Evolutionary conservation across 2,113 vertebrate genomes (phyloP).

Genomic region (Oreochromis aureus): DNA sequence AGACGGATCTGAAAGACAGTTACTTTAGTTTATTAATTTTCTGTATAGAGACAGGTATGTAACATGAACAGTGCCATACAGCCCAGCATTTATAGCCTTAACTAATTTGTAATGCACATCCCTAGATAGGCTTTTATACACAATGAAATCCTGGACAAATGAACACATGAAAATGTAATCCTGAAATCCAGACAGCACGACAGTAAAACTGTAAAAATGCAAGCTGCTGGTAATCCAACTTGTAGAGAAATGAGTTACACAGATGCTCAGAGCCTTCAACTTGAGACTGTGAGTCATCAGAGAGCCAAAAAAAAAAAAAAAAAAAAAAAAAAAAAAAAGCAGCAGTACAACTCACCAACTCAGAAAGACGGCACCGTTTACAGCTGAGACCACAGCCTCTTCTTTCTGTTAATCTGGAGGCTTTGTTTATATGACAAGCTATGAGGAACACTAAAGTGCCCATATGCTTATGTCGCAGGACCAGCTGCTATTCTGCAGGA

Average conservation of each 20-base stretch:
- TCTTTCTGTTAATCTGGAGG: neutral
- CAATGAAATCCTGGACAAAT: neutral
- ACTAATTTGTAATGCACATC: neutral
- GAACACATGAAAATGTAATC: neutral
- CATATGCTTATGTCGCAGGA: neutral
- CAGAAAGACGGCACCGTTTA: neutral
- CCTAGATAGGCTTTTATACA: neutral
- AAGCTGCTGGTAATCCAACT: neutral
- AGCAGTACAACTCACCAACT: neutral
- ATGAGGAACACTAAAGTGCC: neutral
- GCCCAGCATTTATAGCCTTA: neutral
- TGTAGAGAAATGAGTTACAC: constrained; percentile 1
- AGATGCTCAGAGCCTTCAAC: constrained; percentile 6
- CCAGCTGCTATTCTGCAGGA: neutral
- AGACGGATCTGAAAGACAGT: neutral
- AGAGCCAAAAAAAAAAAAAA: neutral
- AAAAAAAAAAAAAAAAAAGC: neutral
- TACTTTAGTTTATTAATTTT: neutral
- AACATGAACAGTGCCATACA: neutral
- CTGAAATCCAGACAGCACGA: neutral
- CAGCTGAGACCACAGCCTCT: neutral
- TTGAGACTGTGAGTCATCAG: constrained; percentile 8
- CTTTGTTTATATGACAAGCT: neutral
- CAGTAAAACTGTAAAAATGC: neutral
- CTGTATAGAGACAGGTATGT: neutral